A percentile compares a stretch with the other conserved stretches of the same genome.
These are phyloP conservation scores for Lineus longissimus DNA, from an alignment of 1,140 invertebrate genomes.

Conservation along the genomic window DNA sequence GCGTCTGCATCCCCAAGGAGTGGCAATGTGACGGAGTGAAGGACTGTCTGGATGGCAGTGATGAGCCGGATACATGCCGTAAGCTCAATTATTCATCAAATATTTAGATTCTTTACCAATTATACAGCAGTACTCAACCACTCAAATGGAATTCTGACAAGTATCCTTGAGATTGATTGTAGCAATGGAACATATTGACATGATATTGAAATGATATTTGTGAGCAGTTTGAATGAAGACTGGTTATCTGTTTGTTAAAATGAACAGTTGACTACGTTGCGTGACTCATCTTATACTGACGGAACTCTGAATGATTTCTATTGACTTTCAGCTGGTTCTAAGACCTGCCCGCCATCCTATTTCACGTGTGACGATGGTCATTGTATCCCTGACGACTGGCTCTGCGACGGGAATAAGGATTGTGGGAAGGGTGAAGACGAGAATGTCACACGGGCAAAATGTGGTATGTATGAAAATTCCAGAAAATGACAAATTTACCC, in stretches of 20 bases:
- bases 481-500: too few relatives aligned
- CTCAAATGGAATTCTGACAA: too few relatives aligned
- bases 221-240: neutral
- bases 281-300: too few relatives aligned
- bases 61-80: conserved; percentile 59
- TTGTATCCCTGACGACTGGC: conserved; percentile 41
- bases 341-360: conserved; percentile 72
- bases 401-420: conserved; percentile 46
- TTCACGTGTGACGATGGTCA: conserved; percentile 23
- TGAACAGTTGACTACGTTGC: neutral
- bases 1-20: conserved; percentile 77
- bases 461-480: conserved; percentile 24
- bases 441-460: conserved; percentile 4
- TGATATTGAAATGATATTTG: too few relatives aligned
- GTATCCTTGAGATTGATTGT: too few relatives aligned
- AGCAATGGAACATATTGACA: neutral
- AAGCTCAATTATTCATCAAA: too few relatives aligned
- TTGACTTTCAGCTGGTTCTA: conserved; percentile 58
- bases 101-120: too few relatives aligned
- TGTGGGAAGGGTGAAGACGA: conserved; percentile 30
- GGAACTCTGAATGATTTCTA: too few relatives aligned
- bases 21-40: conserved; percentile 61
- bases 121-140: too few relatives aligned
- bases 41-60: conserved; percentile 58
- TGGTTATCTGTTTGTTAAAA: neutral